phyloP scores from a whole-genome alignment of 2,113 vertebrate species.

The Lepus timidus region DNA sequence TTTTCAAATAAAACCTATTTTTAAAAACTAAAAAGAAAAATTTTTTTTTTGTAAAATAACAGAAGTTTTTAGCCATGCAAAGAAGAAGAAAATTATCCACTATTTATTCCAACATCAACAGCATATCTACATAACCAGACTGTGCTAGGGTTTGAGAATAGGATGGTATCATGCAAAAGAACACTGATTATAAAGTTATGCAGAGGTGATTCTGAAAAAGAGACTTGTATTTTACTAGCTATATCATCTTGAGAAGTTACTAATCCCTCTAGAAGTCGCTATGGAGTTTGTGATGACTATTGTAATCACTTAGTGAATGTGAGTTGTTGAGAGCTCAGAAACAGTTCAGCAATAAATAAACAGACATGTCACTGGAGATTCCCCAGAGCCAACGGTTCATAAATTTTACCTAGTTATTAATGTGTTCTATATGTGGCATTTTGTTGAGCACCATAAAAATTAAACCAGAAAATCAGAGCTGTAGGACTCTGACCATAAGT shows the following conservation, averaged over 20 bases:
- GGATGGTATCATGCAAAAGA: constrained; percentile 62
- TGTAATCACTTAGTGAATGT: constrained; percentile 64
- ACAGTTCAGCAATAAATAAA: constrained; percentile 43
- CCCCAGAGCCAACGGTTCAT: constrained; percentile 49
- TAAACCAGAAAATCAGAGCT: constrained; percentile 37
- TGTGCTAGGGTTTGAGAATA: not conserved
- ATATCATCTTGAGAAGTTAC: constrained; percentile 56
- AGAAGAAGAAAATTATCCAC: constrained; percentile 11
- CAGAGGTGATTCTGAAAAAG: constrained; percentile 77
- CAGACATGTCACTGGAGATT: constrained; percentile 33
- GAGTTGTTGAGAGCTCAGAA: constrained; percentile 53
- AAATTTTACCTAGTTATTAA: constrained; percentile 52
- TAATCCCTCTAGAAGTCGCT: constrained; percentile 73
- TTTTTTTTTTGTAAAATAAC: constrained; percentile 73
- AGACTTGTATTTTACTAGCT: constrained; percentile 65
- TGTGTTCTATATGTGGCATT: constrained; percentile 33
- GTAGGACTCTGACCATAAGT: constrained; percentile 23
- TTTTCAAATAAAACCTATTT: constrained; percentile 63
- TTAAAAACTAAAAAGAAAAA: constrained; percentile 71
- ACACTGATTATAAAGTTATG: constrained; percentile 66
- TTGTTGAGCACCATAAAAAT: constrained; percentile 30
- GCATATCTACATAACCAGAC: not conserved
- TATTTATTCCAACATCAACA: constrained; percentile 31
- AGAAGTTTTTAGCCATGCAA: constrained; percentile 53
- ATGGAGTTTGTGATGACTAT: constrained; percentile 71